These are phyloP conservation scores for Bos indicus DNA, from an alignment of 2,113 vertebrate species.

Conservation along the genomic window DNA sequence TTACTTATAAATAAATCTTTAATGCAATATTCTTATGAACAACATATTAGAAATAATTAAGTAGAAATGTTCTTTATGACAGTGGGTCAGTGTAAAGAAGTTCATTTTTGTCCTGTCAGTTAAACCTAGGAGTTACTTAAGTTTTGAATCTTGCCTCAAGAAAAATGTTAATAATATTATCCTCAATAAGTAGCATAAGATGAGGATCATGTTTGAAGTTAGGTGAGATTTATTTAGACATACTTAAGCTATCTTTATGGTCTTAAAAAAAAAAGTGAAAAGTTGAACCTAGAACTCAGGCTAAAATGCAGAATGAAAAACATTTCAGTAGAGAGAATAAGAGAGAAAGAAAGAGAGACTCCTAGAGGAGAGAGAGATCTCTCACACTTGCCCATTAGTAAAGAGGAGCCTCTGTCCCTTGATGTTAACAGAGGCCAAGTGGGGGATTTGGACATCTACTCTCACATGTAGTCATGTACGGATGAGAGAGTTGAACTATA, in stretches of 20 bases:
- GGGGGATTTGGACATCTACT: background rate
- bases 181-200: background rate
- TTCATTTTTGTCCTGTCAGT: background rate
- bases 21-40: background rate
- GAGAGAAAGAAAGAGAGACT: background rate
- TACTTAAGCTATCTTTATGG: background rate
- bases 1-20: background rate
- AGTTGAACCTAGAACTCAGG: background rate
- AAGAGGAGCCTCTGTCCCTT: rapidly evolving
- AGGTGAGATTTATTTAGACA: background rate
- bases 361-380: background rate
- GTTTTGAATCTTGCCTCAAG: background rate
- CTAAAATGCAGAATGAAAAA: background rate
- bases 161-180: background rate
- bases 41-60: background rate
- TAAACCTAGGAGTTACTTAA: background rate
- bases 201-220: background rate
- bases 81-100: background rate
- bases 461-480: background rate
- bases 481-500: background rate
- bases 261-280: background rate
- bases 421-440: background rate
- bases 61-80: background rate
- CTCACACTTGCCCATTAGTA: background rate
- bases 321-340: background rate